Evolutionary conservation across 2,113 vertebrate species (phyloP), one percentile per base, ranked within the genome.

Genomic region (Mus pahari): DNA sequence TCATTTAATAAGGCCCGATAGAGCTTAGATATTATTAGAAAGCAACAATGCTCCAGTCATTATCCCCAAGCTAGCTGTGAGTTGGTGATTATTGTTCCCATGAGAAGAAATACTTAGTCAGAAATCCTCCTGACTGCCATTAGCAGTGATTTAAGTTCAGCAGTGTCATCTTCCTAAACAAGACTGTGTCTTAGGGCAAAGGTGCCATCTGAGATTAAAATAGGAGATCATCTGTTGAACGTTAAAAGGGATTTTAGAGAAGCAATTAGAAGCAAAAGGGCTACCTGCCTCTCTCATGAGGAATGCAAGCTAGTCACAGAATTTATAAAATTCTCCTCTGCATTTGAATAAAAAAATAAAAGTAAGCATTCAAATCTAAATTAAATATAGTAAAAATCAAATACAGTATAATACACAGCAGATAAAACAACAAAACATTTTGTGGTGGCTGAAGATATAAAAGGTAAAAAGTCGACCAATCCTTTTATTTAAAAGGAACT

Each of bases 181-280:
- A 90, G 28, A 88, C 81, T 92, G 66, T 66, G 62, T 92, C 79
- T 94, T 16, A 70, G 86, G 89, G 48, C 92, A 90, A 68, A 95
- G 33, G 92, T 95, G 60, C 50, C 82, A 95, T 60, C 89, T 42
- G 82, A 50, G 82, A 91, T 58, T 53, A 50, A 71, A 70, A 78
- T n/a, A 36, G 16, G 19, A 88, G 42, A 71, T 89, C 39, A 62
- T 7, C 66, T 94, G 75, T 58, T 53, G 48, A 82, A 48, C 36
- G 39, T 82, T 78, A 86, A 92, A 78, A 94, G n/a, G 39, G 50
- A 64, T 82, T 94, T 90, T 86, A 60, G 36, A 94, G 74, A 96
- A 82, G 71, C 92, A 93, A 94, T 89, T 89, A 68, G 60, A 83
- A 92, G 89, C 45, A 88, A 95, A 92, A 90, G 7, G 33, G 1